Evolutionary conservation across 2,888 invertebrate genomes (phyloP).

Genomic region (Ennomos erosarius): DNA sequence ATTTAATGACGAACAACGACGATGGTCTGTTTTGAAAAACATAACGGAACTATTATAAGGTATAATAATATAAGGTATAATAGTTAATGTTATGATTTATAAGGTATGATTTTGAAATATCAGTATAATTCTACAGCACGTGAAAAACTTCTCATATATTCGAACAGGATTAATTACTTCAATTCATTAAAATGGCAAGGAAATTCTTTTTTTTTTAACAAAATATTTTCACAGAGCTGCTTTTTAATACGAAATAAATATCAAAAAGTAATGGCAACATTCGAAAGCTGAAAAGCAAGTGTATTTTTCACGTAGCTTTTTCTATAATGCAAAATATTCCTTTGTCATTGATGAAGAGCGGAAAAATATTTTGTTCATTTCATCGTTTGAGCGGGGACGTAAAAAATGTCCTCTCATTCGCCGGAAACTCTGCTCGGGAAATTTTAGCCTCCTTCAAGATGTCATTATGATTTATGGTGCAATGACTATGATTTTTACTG

Average conservation of each 20-base stretch:
- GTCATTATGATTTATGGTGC: slow-evolving; percentile 42
- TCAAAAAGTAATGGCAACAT: slow-evolving; percentile 1
- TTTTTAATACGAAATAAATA: not conserved
- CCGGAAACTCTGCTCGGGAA: slow-evolving; percentile 15
- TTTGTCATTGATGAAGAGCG: slow-evolving; percentile 33
- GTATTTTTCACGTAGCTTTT: slow-evolving; percentile 14
- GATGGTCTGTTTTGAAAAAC: too few relatives aligned
- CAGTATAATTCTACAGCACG: too few relatives aligned
- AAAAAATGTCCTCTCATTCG: slow-evolving; percentile 23
- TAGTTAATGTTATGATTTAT: too few relatives aligned
- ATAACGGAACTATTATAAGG: too few relatives aligned
- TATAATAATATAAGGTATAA: too few relatives aligned
- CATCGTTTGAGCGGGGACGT: slow-evolving; percentile 16
- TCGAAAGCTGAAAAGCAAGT: not conserved
- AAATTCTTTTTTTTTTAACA: too few relatives aligned
- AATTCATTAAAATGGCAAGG: not conserved
- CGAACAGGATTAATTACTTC: too few relatives aligned
- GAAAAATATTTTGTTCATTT: slow-evolving; percentile 36
- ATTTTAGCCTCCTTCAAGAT: slow-evolving; percentile 34
- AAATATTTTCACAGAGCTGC: too few relatives aligned
- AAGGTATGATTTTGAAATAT: too few relatives aligned
- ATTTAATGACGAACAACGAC: too few relatives aligned
- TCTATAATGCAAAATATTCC: slow-evolving; percentile 20
- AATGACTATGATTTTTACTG: slow-evolving; percentile 36
- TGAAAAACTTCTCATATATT: too few relatives aligned